Conservation (phyloP, 2,797 vertebrate genomes). For the Perodicticus potto region DNA sequence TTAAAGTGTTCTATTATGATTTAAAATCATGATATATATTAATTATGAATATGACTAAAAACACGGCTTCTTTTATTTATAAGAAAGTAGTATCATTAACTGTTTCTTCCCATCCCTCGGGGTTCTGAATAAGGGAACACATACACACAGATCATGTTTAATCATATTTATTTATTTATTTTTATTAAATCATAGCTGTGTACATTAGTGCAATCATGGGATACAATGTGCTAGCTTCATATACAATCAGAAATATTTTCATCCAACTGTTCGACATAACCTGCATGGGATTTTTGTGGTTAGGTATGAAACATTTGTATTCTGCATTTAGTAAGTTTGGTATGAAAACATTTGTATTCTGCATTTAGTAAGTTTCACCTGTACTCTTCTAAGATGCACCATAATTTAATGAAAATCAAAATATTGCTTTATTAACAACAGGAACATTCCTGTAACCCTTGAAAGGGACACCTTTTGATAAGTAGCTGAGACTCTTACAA, state of each 20-base stretch:
- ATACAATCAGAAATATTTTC: too few relatives aligned
- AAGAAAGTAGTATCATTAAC: neutral
- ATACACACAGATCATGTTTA: neutral
- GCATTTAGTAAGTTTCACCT: too few relatives aligned
- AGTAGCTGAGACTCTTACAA: neutral
- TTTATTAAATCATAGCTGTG: too few relatives aligned
- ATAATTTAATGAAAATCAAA: neutral
- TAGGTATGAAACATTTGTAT: too few relatives aligned
- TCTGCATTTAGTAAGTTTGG: too few relatives aligned
- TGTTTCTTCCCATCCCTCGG: neutral
- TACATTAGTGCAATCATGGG: too few relatives aligned
- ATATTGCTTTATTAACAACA: neutral
- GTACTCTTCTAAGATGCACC: too few relatives aligned
- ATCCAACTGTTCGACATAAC: too few relatives aligned
- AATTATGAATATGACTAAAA: neutral
- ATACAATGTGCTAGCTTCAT: too few relatives aligned
- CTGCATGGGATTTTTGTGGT: too few relatives aligned
- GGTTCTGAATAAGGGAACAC: neutral
- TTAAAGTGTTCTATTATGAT: neutral
- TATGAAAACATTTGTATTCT: too few relatives aligned
- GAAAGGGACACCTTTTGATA: neutral
- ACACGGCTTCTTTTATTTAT: constrained; percentile 8
- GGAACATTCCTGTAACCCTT: neutral
- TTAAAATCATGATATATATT: neutral
- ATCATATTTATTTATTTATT: neutral